These are phyloP conservation scores for Netelia fuscicornis DNA, from an alignment of 2,888 invertebrate genomes.

Conservation along the genomic window DNA sequence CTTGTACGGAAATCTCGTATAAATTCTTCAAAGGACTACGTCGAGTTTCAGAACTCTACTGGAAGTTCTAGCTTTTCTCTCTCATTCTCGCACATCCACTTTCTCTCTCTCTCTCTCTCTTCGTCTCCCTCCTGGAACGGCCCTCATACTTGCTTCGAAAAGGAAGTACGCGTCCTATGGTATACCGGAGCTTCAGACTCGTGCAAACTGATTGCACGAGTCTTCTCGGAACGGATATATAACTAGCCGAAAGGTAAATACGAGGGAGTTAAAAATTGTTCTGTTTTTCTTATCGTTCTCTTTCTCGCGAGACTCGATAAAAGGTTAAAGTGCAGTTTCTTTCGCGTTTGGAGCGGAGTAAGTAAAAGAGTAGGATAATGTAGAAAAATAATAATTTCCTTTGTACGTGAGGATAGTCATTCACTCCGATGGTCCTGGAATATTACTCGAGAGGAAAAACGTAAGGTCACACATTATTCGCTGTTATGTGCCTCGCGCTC, in stretches of 20 bases:
- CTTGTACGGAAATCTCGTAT: constrained; percentile 68
- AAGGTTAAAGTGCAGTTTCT: constrained; percentile 12
- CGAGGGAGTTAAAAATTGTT: constrained; percentile 22
- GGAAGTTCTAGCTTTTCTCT: background rate
- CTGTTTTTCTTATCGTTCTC: constrained; percentile 4
- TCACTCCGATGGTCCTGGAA: constrained; percentile 50
- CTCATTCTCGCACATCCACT: background rate
- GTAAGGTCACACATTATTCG: constrained; percentile 64
- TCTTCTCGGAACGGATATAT: constrained; percentile 21
- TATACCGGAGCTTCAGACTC: constrained; percentile 24
- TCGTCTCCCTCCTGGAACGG: background rate
- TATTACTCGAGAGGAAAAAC: constrained; percentile 58
- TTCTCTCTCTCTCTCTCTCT: background rate
- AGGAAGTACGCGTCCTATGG: background rate
- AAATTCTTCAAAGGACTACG: constrained; percentile 66
- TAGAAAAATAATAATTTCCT: constrained; percentile 52
- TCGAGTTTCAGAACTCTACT: constrained; percentile 53
- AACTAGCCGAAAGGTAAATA: constrained; percentile 16
- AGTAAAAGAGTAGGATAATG: constrained; percentile 1
- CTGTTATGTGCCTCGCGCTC: constrained; percentile 44
- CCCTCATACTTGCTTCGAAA: background rate
- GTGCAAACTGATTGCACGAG: constrained; percentile 36
- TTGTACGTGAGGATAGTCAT: constrained; percentile 41
- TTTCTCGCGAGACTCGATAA: constrained; percentile 27
- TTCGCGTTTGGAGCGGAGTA: background rate